Evolutionary conservation across 2,113 vertebrate species (phyloP).

Genomic region (Eleginops maclovinus): DNA sequence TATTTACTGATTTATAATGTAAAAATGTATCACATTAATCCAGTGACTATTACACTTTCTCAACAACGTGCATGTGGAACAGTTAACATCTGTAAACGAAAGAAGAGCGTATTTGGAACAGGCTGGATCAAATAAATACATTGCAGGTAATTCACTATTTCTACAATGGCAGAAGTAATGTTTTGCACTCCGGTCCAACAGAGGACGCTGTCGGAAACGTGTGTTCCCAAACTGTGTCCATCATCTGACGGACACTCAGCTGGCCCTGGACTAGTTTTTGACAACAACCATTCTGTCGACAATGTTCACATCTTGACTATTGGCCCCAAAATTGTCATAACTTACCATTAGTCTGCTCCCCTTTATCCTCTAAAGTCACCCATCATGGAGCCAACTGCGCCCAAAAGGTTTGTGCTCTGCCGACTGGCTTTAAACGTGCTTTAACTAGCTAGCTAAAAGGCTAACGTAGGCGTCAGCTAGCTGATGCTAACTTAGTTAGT

Average conservation of each 20-base stretch:
- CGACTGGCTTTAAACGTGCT: background rate
- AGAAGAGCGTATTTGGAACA: too few species aligned
- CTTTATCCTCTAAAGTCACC: background rate
- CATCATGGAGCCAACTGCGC: conserved; percentile 75
- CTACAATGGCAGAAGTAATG: too few species aligned
- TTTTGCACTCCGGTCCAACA: conserved; percentile 28
- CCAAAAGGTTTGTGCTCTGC: conserved; percentile 74
- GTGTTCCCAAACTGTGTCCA: background rate
- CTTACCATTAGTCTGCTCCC: background rate
- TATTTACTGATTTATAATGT: too few species aligned
- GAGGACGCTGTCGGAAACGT: conserved; percentile 13
- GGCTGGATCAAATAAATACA: too few species aligned
- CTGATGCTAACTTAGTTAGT: conserved; percentile 49
- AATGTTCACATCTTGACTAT: conserved; percentile 65
- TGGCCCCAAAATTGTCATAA: background rate
- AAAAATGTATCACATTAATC: too few species aligned
- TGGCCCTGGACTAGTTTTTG: conserved; percentile 68
- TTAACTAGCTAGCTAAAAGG: conserved; percentile 22
- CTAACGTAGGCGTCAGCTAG: conserved; percentile 48
- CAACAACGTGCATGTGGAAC: too few species aligned
- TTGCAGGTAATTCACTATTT: background rate
- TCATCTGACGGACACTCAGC: conserved; percentile 54
- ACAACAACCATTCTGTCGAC: conserved; percentile 67
- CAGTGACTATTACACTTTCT: too few species aligned
- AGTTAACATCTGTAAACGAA: too few species aligned